These are phyloP conservation scores for Endotricha flammealis DNA, from an alignment of 2,888 invertebrate species.

Conservation along the genomic window DNA sequence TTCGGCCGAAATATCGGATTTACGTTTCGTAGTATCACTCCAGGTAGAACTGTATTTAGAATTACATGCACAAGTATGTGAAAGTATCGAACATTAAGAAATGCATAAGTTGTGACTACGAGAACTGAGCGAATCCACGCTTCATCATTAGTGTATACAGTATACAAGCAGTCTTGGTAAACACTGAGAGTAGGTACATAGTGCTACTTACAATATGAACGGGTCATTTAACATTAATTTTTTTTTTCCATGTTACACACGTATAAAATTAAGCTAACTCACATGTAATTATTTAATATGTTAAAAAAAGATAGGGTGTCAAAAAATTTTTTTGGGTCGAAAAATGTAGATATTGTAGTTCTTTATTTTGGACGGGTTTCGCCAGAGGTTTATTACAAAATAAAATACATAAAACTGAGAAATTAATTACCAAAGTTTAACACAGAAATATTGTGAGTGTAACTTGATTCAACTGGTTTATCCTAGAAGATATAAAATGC, in stretches of 20 bases:
- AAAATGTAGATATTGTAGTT: no score
- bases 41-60: conserved; percentile 47
- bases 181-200: conserved; percentile 76
- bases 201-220: conserved; percentile 64
- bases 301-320: no score
- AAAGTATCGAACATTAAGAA: conserved; percentile 70
- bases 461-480: conserved; percentile 57
- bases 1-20: no score
- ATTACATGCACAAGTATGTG: conserved; percentile 54
- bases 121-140: conserved; percentile 51
- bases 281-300: no score
- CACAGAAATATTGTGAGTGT: no score
- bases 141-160: conserved; percentile 63
- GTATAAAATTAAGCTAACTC: no score
- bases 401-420: no score
- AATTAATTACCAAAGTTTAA: no score
- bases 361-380: no score
- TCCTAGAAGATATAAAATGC: conserved; percentile 73
- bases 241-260: conserved; percentile 63
- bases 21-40: no score
- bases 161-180: conserved; percentile 78
- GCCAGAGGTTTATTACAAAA: no score
- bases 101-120: conserved; percentile 76
- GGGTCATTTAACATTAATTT: conserved; percentile 69
- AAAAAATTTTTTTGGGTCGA: no score